phyloP scores from a whole-genome alignment of 2,797 vertebrate species.

The Characodon lateralis region DNA sequence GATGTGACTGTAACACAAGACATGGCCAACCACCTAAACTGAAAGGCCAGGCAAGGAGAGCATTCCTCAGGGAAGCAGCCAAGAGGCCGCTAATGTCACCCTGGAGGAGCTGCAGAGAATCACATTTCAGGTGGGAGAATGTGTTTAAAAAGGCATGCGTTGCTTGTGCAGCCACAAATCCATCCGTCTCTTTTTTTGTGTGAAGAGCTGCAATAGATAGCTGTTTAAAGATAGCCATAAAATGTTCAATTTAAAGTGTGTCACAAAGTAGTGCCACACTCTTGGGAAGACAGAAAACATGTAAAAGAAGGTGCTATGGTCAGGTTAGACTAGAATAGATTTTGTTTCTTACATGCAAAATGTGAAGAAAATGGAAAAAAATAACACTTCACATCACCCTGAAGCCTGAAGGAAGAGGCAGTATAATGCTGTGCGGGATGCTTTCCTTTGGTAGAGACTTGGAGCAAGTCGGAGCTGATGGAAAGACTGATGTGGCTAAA shows the following conservation, averaged over 20 bases:
- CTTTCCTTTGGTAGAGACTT: not conserved
- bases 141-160: not conserved
- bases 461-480: too few relatives aligned
- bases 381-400: not conserved
- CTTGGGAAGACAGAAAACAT: not conserved
- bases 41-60: not conserved
- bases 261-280: not conserved
- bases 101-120: not conserved
- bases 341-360: not conserved
- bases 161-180: not conserved
- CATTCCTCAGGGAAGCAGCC: not conserved
- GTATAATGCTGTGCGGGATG: too few relatives aligned
- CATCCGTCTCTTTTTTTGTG: not conserved
- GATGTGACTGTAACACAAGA: not conserved
- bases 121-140: not conserved
- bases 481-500: too few relatives aligned
- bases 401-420: not conserved
- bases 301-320: not conserved
- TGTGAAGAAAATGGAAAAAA: not conserved
- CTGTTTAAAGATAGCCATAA: not conserved
- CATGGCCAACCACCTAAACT: not conserved
- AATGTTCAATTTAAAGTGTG: conserved; percentile 1
- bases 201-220: not conserved
- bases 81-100: not conserved
- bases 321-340: not conserved